Percentiles rank a stretch among this genome's conserved stretches.
These are phyloP conservation scores for Archips xylosteana DNA, from an alignment of 2,888 invertebrate species.

Conservation along the genomic window DNA sequence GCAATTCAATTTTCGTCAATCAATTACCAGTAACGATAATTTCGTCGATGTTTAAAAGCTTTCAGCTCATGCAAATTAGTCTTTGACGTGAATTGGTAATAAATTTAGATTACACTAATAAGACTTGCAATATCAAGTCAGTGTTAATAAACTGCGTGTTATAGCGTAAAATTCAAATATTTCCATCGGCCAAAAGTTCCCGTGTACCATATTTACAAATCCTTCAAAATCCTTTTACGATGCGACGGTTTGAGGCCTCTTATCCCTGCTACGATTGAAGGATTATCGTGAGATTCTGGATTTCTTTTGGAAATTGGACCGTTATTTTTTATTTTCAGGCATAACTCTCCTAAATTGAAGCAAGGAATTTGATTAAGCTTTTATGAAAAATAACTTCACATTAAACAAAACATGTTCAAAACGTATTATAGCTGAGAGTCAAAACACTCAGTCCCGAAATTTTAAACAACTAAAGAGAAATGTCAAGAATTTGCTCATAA, in stretches of 20 bases:
- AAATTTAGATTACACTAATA: background rate
- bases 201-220: constrained; percentile 29
- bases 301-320: constrained; percentile 16
- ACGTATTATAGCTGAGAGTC: background rate
- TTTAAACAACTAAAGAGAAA: constrained; percentile 5
- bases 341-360: background rate
- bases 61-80: constrained; percentile 17
- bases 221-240: constrained; percentile 30
- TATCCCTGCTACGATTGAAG: constrained; percentile 27
- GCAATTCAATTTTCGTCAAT: background rate
- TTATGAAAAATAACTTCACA: constrained; percentile 5
- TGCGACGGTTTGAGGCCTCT: constrained; percentile 16
- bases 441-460: constrained; percentile 5
- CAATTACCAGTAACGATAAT: constrained; percentile 8
- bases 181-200: background rate
- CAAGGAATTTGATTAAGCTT: background rate
- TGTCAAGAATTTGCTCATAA: constrained; percentile 38
- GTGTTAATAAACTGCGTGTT: background rate
- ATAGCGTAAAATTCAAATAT: background rate
- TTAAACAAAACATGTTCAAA: background rate
- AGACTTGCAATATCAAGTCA: background rate
- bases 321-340: background rate
- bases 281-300: constrained; percentile 16
- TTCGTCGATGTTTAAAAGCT: constrained; percentile 23
- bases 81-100: background rate